Evolutionary conservation across 2,113 vertebrate genomes (phyloP).

Genomic region (Leptobrachium leishanense): DNA sequence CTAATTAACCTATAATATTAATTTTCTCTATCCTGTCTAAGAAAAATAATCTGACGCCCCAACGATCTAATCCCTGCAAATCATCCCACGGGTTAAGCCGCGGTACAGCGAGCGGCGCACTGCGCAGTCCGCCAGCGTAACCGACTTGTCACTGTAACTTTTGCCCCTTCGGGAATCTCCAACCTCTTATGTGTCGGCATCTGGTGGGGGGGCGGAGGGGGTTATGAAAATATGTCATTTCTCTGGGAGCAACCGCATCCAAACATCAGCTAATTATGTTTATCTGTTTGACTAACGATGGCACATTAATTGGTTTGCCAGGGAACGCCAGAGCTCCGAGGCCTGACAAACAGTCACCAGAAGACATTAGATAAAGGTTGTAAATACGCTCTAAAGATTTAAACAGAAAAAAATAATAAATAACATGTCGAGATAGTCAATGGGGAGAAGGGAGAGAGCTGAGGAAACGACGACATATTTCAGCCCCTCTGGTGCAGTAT

Average conservation of each 20-base stretch:
- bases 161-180: neutral
- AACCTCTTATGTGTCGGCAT: neutral
- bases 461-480: neutral
- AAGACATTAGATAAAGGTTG: conserved; percentile 33
- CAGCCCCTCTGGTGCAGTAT: neutral
- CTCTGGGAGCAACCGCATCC: conserved; percentile 15
- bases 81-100: neutral
- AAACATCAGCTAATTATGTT: conserved; percentile 47
- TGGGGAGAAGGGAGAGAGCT: neutral
- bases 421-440: neutral
- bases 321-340: conserved; percentile 24
- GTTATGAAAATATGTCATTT: conserved; percentile 39
- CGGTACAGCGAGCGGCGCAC: neutral
- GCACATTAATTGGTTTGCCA: conserved; percentile 46
- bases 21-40: no score
- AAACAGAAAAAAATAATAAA: neutral
- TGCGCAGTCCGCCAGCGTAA: neutral
- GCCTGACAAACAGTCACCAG: conserved; percentile 40
- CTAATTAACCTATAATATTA: no score
- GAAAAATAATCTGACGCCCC: no score
- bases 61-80: neutral
- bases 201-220: conserved; percentile 5
- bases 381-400: conserved; percentile 33
- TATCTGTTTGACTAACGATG: conserved; percentile 49
- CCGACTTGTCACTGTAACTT: neutral